A percentile compares a stretch with the other conserved stretches of the same genome.
These are phyloP conservation scores for Empidonax traillii DNA, from an alignment of 2,113 vertebrate genomes.

Conservation along the genomic window DNA sequence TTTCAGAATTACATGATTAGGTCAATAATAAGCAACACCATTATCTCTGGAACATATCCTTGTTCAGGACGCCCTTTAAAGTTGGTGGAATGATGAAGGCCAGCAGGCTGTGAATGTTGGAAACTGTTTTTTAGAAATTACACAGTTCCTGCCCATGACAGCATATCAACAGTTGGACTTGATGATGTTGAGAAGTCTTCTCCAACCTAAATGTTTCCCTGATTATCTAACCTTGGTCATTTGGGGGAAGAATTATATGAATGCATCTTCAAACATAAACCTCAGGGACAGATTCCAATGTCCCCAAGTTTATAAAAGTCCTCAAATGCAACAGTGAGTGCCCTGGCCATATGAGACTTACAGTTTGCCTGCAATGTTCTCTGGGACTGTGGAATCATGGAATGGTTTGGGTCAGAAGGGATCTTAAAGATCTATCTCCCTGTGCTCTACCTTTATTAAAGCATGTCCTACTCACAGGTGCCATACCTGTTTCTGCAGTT, in stretches of 20 bases:
- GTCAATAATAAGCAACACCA: background rate
- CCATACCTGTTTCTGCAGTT: background rate
- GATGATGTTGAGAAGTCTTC: background rate
- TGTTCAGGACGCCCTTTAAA: background rate
- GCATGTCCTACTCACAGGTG: background rate
- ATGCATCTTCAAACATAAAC: background rate
- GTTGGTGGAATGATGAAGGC: background rate
- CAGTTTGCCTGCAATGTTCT: background rate
- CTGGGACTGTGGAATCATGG: background rate
- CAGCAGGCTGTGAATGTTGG: background rate
- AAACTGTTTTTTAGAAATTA: background rate
- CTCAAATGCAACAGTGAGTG: background rate
- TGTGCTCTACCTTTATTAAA: background rate
- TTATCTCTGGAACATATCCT: background rate
- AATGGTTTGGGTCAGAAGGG: background rate
- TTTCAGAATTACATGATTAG: background rate
- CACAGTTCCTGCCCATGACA: background rate
- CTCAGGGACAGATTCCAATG: background rate
- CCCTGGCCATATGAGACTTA: background rate
- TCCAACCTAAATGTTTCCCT: background rate
- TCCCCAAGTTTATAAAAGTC: background rate
- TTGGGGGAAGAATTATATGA: background rate
- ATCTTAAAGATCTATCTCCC: background rate
- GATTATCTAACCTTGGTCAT: background rate
- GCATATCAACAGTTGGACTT: background rate